These are phyloP conservation scores for Orthonevra nobilis DNA, from an alignment of 2,888 invertebrate species.

Conservation along the genomic window DNA sequence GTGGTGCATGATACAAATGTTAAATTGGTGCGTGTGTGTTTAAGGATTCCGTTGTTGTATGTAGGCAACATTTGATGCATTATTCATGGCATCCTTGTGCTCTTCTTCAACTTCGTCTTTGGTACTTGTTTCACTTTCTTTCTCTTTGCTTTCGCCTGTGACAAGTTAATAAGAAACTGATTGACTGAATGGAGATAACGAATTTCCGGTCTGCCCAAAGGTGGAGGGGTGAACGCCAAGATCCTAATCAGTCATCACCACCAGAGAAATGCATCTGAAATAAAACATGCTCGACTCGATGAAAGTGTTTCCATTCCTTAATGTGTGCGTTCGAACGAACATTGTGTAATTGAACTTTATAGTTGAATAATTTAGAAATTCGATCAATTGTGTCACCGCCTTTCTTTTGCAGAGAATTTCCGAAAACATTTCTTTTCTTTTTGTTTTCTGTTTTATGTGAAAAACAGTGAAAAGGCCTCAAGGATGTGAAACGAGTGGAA, in stretches of 20 bases:
- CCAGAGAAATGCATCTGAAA: constrained; percentile 64
- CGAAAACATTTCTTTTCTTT: constrained; percentile 19
- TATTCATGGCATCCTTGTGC: constrained; percentile 60
- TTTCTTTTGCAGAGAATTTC: constrained; percentile 48
- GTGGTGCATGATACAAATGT: constrained; percentile 69
- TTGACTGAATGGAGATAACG: constrained; percentile 72
- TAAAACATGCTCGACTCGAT: constrained; percentile 14
- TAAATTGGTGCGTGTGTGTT: constrained; percentile 68
- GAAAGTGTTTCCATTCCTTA: constrained; percentile 60
- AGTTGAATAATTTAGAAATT: constrained; percentile 70
- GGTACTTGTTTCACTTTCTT: constrained; percentile 40
- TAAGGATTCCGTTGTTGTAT: constrained; percentile 55
- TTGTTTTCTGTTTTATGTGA: constrained; percentile 29
- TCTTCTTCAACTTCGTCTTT: constrained; percentile 46
- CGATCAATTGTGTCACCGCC: constrained; percentile 67
- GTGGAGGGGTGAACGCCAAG: constrained; percentile 21
- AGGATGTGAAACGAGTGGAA: constrained; percentile 28
- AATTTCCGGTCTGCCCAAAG: constrained; percentile 64
- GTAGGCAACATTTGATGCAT: constrained; percentile 45
- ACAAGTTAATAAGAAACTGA: constrained; percentile 72
- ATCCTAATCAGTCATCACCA: constrained; percentile 68
- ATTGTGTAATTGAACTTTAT: constrained; percentile 69
- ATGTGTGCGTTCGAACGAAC: constrained; percentile 62
- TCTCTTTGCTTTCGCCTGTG: constrained; percentile 50
- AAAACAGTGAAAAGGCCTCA: constrained; percentile 9